A percentile compares a stretch with the other conserved stretches of the same genome.
Conservation (phyloP, 2,888 invertebrate genomes). For the Lottia scabra region DNA sequence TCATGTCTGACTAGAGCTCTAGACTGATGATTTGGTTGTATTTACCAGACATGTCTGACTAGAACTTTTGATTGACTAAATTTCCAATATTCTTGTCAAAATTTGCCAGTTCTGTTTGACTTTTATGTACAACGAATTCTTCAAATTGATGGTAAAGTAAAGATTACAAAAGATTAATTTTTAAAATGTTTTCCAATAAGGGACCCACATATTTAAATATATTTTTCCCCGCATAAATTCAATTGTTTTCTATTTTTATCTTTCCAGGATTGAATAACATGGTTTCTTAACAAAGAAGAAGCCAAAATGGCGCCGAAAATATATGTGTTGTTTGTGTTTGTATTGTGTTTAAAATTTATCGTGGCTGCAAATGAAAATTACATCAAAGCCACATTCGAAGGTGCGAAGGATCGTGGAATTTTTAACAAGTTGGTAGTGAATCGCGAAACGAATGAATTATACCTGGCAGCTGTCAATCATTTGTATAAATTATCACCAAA, state of each 20-base stretch:
- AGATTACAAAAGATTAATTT: too few species aligned
- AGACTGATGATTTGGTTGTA: too few species aligned
- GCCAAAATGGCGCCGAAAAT: neutral
- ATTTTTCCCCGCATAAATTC: neutral
- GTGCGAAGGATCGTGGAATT: neutral
- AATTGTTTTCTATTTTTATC: neutral
- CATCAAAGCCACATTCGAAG: slow-evolving; percentile 13
- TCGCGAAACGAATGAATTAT: slow-evolving; percentile 74
- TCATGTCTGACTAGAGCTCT: too few species aligned
- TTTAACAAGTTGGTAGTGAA: slow-evolving; percentile 26
- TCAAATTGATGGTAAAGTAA: too few species aligned
- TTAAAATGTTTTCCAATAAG: too few species aligned
- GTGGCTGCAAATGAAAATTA: neutral
- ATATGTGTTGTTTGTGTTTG: neutral
- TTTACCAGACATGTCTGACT: too few species aligned
- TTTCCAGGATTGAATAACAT: neutral
- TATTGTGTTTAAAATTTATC: neutral
- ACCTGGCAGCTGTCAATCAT: slow-evolving; percentile 91
- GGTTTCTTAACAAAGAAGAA: neutral
- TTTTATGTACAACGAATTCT: too few species aligned
- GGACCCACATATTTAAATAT: neutral
- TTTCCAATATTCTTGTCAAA: too few species aligned
- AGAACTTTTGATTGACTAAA: too few species aligned
- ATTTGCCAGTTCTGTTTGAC: too few species aligned
- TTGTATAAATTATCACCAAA: slow-evolving; percentile 92